Evolutionary conservation across 2,888 invertebrate species (phyloP).

Genomic region (Thelaira solivaga): DNA sequence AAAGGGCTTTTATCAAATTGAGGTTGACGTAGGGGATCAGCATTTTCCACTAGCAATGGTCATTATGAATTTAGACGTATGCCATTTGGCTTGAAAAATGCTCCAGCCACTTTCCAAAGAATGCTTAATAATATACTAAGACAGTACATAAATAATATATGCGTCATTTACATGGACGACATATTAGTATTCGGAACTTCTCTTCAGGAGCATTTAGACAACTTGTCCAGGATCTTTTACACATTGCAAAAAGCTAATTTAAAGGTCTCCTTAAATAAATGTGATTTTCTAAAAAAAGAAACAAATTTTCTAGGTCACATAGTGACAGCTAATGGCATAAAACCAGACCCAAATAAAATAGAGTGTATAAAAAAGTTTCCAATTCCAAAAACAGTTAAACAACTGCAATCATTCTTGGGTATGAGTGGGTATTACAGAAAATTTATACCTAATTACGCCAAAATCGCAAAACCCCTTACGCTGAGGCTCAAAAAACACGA

Average conservation of each 20-base stretch:
- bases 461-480: background rate
- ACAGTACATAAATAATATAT: conserved; percentile 2
- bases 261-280: background rate
- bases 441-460: background rate
- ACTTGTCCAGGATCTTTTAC: background rate
- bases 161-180: background rate
- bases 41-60: background rate
- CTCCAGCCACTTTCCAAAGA: conserved; percentile 12
- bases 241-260: background rate
- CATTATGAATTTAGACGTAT: conserved; percentile 26
- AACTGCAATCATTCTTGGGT: background rate
- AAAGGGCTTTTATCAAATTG: background rate
- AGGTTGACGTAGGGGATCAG: background rate
- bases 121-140: conserved; percentile 2
- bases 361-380: background rate
- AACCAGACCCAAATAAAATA: background rate
- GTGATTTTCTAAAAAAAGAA: background rate
- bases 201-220: background rate
- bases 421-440: background rate
- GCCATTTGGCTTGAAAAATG: conserved; percentile 22
- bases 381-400: background rate
- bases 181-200: background rate
- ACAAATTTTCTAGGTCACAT: background rate
- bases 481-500: background rate
- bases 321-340: background rate